Evolutionary conservation across 1,140 invertebrate genomes (phyloP), one percentile per base, ranked within the genome.

Genomic region (Ruditapes philippinarum): DNA sequence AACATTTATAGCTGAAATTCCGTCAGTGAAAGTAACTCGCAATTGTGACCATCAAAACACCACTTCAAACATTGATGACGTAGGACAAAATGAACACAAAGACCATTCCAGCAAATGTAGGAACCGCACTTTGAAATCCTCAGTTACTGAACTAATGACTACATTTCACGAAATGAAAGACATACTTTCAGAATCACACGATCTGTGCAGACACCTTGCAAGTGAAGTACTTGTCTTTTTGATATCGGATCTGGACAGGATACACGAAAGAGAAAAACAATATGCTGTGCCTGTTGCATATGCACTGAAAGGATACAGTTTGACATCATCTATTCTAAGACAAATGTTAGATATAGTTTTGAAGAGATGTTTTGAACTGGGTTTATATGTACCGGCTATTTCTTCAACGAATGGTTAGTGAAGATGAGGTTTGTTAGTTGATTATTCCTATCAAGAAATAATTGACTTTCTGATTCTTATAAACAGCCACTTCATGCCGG

Each of bases 151-250:
- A 5, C 25, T 28, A 5, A 28, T n/a, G 7, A 62, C 57, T 28
- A 14, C 22, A n/a, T 19, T 62, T n/a, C 19, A 28, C n/a, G 25
- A n/a, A 62, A 28, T 62, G 57, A 28, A 22, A 4, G 51, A 57
- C 5, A 57, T 22, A 14, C 9, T 57, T 57, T n/a, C 51, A 22
- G 51, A 57, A 19, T 4, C 28, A 12, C 83, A 91, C 45, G 12
- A 82, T n/a, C 38, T 89, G 0, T 57, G n/a, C 5, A 33, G 83
- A n/a, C 11, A n/a, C n/a, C 62, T 40, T 33, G 90, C 90, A 28
- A 70, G 40, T 1, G 90, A 89, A 49, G 74, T 86, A 19, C 33
- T 91, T 5, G 90, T 86, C 0, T 89, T 89, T 25, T n/a, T 89
- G 73, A 33, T 89, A 0, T 81, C 82, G 0, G 78, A 89, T 54